These are phyloP conservation scores for Channa striata DNA, from an alignment of 2,797 vertebrate genomes.

Conservation along the genomic window DNA sequence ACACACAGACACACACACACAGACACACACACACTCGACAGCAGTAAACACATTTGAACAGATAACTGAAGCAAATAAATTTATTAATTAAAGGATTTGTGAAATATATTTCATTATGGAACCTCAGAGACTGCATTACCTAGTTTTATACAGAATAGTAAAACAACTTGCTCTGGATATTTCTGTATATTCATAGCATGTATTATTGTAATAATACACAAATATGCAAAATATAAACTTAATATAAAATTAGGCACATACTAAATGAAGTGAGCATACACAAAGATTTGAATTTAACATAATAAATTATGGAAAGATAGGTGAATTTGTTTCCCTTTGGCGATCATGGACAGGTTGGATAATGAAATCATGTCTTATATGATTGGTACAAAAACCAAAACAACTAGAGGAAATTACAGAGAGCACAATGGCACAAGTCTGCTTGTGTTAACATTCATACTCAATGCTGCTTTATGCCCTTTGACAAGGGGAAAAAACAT, in stretches of 20 bases:
- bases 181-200: conserved; percentile 44
- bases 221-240: conserved; percentile 74
- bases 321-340: conserved; percentile 43
- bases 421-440: conserved; percentile 57
- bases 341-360: conserved; percentile 23
- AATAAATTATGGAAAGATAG: conserved; percentile 53
- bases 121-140: conserved; percentile 38
- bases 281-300: conserved; percentile 48
- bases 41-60: neutral
- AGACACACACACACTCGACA: no score
- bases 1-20: neutral
- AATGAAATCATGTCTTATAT: neutral
- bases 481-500: neutral
- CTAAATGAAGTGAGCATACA: conserved; percentile 42
- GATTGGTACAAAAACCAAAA: neutral
- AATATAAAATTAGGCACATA: conserved; percentile 84
- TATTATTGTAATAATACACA: conserved; percentile 63
- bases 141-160: conserved; percentile 58
- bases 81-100: conserved; percentile 76
- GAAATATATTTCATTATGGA: conserved; percentile 48
- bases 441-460: conserved; percentile 10
- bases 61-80: conserved; percentile 57
- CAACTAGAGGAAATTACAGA: conserved; percentile 4
- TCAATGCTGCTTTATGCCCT: neutral
- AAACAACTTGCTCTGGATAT: conserved; percentile 55